These are phyloP conservation scores for Chlorocebus sabaeus DNA, from an alignment of 2,113 vertebrate species.

Conservation along the genomic window DNA sequence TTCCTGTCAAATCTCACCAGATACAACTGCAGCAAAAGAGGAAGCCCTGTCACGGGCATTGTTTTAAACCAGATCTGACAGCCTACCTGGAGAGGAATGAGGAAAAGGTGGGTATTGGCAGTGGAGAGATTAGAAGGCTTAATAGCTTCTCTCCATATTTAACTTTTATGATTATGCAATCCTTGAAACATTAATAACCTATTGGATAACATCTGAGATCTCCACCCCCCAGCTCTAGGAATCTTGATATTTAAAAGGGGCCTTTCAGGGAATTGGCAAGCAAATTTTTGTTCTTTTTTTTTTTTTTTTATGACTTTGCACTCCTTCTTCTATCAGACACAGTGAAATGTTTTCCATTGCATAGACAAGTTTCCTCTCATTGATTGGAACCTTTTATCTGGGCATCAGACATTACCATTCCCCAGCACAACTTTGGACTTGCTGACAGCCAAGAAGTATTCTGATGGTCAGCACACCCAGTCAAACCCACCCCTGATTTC, in stretches of 20 bases:
- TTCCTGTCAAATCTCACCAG: constrained; percentile 48
- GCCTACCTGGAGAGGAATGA: neutral
- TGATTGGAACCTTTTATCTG: constrained; percentile 70
- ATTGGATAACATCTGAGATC: constrained; percentile 43
- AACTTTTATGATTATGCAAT: constrained; percentile 18
- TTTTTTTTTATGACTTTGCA: constrained; percentile 29
- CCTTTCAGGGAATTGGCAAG: constrained; percentile 41
- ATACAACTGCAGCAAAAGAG: neutral
- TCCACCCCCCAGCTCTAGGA: neutral
- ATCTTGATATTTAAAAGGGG: constrained; percentile 19
- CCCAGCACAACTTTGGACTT: constrained; percentile 14
- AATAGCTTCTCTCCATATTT: neutral
- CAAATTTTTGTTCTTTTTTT: constrained; percentile 20
- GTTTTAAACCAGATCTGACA: constrained; percentile 3
- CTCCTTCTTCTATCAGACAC: constrained; percentile 49
- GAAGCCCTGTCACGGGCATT: neutral
- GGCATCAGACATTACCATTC: constrained; percentile 37
- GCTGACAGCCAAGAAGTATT: constrained; percentile 66
- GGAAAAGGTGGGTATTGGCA: neutral
- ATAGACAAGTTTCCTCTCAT: constrained; percentile 38
- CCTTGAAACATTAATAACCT: constrained; percentile 51
- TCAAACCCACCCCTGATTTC: constrained; percentile 57
- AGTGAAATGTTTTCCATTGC: constrained; percentile 51
- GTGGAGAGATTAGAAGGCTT: neutral
- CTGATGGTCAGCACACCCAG: constrained; percentile 65